These are phyloP conservation scores for Nymphicus hollandicus DNA, from an alignment of 2,113 vertebrate genomes.

Conservation along the genomic window DNA sequence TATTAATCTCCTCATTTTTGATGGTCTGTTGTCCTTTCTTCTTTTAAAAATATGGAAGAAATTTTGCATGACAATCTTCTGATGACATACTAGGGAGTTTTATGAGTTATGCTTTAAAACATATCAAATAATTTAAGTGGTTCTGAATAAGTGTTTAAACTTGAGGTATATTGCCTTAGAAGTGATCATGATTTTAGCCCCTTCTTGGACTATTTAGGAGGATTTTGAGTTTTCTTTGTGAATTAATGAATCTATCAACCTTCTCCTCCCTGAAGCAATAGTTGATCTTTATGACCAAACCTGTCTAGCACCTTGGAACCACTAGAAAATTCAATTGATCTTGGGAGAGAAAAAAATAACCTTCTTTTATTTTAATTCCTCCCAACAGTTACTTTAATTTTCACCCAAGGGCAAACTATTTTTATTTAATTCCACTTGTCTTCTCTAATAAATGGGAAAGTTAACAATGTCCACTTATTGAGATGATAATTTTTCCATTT, in stretches of 20 bases:
- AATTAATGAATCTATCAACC: conserved; percentile 50
- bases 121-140: neutral
- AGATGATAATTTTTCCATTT: conserved; percentile 50
- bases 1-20: neutral
- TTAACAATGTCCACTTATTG: conserved; percentile 51
- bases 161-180: neutral
- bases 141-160: neutral
- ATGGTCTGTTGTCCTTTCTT: neutral
- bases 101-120: conserved; percentile 1
- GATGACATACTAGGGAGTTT: neutral
- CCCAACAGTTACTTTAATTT: conserved; percentile 44
- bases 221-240: conserved; percentile 38
- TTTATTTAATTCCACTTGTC: conserved; percentile 62
- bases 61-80: neutral
- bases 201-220: neutral
- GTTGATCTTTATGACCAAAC: conserved; percentile 18
- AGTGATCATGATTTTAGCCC: neutral
- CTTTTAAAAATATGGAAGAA: neutral
- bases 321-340: conserved; percentile 39
- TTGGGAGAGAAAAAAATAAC: neutral
- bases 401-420: conserved; percentile 61
- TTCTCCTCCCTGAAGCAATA: conserved; percentile 33
- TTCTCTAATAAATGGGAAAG: conserved; percentile 39
- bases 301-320: conserved; percentile 5
- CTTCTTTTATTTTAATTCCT: conserved; percentile 41